Conservation (phyloP, 2,113 vertebrate species). For the Myiagra hebetior region DNA sequence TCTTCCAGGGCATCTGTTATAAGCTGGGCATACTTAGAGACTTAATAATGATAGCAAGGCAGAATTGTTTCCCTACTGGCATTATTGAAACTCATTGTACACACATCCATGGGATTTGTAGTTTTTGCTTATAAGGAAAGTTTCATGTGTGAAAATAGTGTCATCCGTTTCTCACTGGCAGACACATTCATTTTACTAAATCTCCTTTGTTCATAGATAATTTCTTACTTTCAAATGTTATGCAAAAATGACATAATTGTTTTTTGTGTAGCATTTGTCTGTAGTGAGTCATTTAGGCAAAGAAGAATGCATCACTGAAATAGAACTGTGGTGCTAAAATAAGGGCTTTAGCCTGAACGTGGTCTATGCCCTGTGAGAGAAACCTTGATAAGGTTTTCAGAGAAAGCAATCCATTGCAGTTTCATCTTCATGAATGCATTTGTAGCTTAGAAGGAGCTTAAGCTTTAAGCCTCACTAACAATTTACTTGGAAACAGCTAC, state of each 20-base stretch:
- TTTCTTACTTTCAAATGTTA: not conserved
- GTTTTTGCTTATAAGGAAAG: not conserved
- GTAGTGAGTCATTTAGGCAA: not conserved
- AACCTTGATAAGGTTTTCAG: not conserved
- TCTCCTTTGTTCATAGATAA: not conserved
- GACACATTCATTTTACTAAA: not conserved
- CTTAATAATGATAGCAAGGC: not conserved
- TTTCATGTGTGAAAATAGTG: not conserved
- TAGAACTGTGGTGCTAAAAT: not conserved
- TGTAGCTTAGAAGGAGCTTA: conserved; percentile 18
- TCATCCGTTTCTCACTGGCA: not conserved
- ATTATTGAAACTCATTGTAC: rapidly evolving
- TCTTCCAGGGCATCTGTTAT: not conserved
- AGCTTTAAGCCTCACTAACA: not conserved
- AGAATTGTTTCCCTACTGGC: not conserved
- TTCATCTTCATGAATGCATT: conserved; percentile 21
- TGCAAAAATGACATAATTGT: not conserved
- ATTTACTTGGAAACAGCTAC: not conserved
- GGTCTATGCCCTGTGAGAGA: not conserved
- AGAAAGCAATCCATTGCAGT: not conserved
- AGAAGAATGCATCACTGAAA: not conserved
- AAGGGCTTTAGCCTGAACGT: not conserved
- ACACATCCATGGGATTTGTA: not conserved
- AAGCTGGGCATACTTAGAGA: not conserved
- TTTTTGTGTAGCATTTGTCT: not conserved